A percentile compares a stretch with the other conserved stretches of the same genome.
These are phyloP conservation scores for Cantharis flavilabris DNA, from an alignment of 2,888 invertebrate genomes.

Conservation along the genomic window DNA sequence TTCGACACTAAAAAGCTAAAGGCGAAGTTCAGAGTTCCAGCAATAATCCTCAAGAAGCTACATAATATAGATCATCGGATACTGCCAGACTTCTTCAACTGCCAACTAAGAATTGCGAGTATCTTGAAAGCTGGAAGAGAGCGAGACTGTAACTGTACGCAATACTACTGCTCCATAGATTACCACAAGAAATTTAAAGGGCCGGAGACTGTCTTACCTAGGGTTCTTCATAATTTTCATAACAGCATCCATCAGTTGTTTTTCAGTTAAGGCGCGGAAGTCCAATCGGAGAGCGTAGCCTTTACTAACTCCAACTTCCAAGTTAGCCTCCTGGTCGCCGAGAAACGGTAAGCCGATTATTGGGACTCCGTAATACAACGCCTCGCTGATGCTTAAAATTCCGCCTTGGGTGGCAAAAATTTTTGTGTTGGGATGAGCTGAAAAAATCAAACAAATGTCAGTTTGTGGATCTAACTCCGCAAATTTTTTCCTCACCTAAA, in stretches of 20 bases:
- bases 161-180: no score
- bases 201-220: no score
- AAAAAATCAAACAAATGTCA: background rate
- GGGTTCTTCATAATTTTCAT: background rate
- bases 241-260: background rate
- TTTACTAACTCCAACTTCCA: background rate
- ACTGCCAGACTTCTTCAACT: no score
- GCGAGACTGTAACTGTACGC: no score
- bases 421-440: background rate
- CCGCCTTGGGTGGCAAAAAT: constrained; percentile 4
- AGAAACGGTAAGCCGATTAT: background rate
- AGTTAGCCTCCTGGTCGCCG: background rate
- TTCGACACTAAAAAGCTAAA: no score
- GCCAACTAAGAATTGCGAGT: no score
- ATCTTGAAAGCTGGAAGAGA: no score
- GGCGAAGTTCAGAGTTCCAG: no score
- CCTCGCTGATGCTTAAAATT: background rate
- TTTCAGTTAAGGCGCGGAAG: background rate
- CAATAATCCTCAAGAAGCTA: no score
- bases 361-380: background rate
- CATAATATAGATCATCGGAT: no score
- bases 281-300: background rate
- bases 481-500: constrained; percentile 23
- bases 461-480: background rate
- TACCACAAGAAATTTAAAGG: no score